These are phyloP conservation scores for Hirtodrosophila histrioides DNA, from an alignment of 2,888 invertebrate genomes.

Conservation along the genomic window DNA sequence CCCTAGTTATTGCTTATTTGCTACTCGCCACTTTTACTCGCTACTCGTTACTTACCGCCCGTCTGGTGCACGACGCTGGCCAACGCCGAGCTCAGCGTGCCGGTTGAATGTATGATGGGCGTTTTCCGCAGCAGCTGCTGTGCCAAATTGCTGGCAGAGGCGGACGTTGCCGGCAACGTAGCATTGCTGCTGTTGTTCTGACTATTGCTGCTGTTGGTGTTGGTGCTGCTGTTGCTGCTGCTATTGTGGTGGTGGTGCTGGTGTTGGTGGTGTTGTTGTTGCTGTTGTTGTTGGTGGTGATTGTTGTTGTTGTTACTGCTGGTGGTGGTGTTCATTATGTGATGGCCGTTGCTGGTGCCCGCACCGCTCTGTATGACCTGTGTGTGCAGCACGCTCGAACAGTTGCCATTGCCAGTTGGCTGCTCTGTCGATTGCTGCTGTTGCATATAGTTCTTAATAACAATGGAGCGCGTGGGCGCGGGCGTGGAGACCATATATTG, in stretches of 20 bases:
- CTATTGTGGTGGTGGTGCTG: constrained; percentile 2
- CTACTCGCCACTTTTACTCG: neutral
- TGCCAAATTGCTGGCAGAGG: constrained; percentile 50
- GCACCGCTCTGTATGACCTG: constrained; percentile 78
- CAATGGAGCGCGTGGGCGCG: constrained; percentile 80
- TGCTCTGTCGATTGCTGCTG: constrained; percentile 55
- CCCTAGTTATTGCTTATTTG: neutral
- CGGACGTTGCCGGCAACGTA: constrained; percentile 33
- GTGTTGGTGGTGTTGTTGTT: constrained; percentile 22
- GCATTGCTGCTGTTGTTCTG: constrained; percentile 16
- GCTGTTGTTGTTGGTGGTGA: constrained; percentile 21
- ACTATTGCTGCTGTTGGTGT: constrained; percentile 29
- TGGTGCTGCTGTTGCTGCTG: constrained; percentile 15
- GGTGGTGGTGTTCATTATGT: constrained; percentile 33
- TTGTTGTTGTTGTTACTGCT: constrained; percentile 27
- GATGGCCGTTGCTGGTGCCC: constrained; percentile 79
- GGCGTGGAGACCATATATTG: constrained; percentile 71
- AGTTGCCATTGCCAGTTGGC: constrained; percentile 29
- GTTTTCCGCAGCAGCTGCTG: constrained; percentile 81
- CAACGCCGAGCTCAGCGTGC: constrained; percentile 72
- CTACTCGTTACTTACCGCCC: constrained; percentile 64
- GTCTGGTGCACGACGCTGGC: constrained; percentile 80
- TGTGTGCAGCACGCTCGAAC: constrained; percentile 61
- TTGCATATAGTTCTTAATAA: constrained; percentile 83
- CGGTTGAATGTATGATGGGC: constrained; percentile 81